Percentiles rank a stretch among this genome's conserved stretches.
These are phyloP conservation scores for Sinocyclocheilus anshuiensis DNA, from an alignment of 2,113 vertebrate species.

Conservation along the genomic window DNA sequence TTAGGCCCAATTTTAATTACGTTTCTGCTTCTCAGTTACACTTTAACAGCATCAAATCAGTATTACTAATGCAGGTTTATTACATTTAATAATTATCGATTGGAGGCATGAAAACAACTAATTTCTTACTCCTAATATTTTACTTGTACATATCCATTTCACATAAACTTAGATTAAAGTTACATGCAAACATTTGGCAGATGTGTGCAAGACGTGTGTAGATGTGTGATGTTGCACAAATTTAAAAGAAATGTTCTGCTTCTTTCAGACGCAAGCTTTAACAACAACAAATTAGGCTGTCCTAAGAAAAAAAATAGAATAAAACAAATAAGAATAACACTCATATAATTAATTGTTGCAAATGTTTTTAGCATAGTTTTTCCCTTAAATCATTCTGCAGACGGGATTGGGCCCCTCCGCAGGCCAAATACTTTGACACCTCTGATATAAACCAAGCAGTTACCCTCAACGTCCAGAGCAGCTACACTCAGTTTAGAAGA, in stretches of 20 bases:
- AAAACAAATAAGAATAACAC: neutral
- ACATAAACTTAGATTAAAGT: neutral
- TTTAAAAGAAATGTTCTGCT: neutral
- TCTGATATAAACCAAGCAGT: constrained; percentile 17
- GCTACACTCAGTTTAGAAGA: neutral
- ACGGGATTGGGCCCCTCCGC: neutral
- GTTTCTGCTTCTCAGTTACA: neutral
- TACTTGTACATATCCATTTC: neutral
- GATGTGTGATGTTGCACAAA: neutral
- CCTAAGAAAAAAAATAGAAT: neutral
- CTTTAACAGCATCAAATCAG: neutral
- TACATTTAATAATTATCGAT: neutral
- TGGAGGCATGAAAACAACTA: neutral
- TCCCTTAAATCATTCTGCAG: neutral
- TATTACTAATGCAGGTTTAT: neutral
- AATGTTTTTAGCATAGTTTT: constrained; percentile 6
- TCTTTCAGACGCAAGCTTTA: neutral
- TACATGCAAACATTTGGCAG: neutral
- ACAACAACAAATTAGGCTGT: neutral
- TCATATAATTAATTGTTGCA: neutral
- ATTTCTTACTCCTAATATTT: neutral
- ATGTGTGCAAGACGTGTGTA: neutral
- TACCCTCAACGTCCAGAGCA: neutral
- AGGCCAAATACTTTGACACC: neutral
- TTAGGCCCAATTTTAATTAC: neutral